Conservation (phyloP, 2,888 invertebrate genomes). For the Dolichopus griseipennis region DNA sequence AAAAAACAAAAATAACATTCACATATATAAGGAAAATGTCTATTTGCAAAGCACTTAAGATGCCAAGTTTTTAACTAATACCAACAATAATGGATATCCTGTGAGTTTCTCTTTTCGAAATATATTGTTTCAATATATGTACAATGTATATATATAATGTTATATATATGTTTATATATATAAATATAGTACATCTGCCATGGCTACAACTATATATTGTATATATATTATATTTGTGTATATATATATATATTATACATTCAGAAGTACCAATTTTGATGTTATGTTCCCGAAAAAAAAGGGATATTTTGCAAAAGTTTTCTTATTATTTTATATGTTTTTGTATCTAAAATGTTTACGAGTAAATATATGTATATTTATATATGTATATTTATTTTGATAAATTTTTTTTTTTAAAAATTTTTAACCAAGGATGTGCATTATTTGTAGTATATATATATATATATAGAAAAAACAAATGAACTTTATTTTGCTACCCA, state of each 20-base stretch:
- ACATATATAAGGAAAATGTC: slow-evolving; percentile 27
- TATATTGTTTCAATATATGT: slow-evolving; percentile 19
- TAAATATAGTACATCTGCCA: background rate
- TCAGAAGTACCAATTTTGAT: background rate
- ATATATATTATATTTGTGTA: background rate
- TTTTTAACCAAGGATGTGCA: too few relatives aligned
- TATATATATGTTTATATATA: background rate
- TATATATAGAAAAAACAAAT: too few relatives aligned
- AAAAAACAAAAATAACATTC: slow-evolving; percentile 20
- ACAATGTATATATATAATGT: slow-evolving; percentile 1
- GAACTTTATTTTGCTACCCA: too few relatives aligned
- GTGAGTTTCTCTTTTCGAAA: slow-evolving; percentile 20
- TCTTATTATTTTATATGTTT: background rate
- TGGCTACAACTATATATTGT: background rate
- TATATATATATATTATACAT: background rate
- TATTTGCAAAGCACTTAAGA: slow-evolving; percentile 40
- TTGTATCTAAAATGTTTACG: background rate
- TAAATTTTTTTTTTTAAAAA: background rate
- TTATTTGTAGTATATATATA: too few relatives aligned
- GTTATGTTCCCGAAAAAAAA: background rate
- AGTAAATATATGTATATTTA: background rate
- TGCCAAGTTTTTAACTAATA: slow-evolving; percentile 39
- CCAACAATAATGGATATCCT: slow-evolving; percentile 33
- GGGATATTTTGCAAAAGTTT: background rate
- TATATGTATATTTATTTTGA: background rate